Evolutionary conservation across 2,888 invertebrate species (phyloP).

Genomic region (Yponomeuta plumbellus): DNA sequence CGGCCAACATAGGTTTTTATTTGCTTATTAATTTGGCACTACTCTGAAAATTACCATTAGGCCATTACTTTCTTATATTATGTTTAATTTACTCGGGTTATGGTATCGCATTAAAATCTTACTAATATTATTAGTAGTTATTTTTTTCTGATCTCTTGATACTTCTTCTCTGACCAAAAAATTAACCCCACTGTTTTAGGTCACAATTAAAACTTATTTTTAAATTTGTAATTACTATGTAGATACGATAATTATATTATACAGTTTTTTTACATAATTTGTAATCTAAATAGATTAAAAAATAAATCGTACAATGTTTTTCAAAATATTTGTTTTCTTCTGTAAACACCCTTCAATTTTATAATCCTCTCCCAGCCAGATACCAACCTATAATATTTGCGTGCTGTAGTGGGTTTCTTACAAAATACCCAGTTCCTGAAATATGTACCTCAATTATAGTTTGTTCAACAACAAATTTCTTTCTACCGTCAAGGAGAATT

Average conservation of each 20-base stretch:
- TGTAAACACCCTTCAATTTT: background rate
- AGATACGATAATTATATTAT: background rate
- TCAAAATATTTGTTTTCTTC: background rate
- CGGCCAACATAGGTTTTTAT: too few species aligned
- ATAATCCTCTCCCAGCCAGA: too few species aligned
- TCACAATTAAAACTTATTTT: too few species aligned
- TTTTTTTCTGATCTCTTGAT: background rate
- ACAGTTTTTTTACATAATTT: constrained; percentile 5
- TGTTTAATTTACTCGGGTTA: background rate
- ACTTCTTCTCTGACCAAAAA: background rate
- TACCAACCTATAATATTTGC: background rate
- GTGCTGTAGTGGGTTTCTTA: background rate
- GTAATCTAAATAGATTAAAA: background rate
- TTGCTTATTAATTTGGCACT: too few species aligned
- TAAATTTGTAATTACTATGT: background rate
- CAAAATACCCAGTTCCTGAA: background rate
- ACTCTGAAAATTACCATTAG: too few species aligned
- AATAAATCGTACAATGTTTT: background rate
- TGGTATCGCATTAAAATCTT: background rate
- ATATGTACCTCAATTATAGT: background rate
- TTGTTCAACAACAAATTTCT: background rate
- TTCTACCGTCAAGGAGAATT: too few species aligned
- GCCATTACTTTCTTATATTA: too few species aligned
- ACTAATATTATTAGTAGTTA: background rate
- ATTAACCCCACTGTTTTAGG: too few species aligned